These are phyloP conservation scores for Stichopus chloronotus DNA, from an alignment of 35 echinoderm and acorn worm species.

Conservation along the genomic window DNA sequence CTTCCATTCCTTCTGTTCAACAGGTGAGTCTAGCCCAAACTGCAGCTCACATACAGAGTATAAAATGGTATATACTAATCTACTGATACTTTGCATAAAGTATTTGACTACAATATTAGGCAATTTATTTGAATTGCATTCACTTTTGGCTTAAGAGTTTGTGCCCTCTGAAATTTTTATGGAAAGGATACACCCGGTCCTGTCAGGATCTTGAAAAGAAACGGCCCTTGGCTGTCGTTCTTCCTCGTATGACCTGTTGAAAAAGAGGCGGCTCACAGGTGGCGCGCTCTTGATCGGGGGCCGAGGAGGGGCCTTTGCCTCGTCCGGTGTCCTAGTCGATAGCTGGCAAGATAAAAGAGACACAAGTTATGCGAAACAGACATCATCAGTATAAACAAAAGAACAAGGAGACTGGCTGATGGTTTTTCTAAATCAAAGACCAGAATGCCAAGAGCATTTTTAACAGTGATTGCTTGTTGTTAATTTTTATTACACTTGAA, in stretches of 20 bases:
- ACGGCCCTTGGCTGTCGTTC: conserved; percentile 65
- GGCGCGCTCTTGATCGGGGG: conserved; percentile 88
- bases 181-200: conserved; percentile 72
- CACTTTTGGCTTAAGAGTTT: background rate
- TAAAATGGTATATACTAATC: too few relatives aligned
- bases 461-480: background rate
- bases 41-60: too few relatives aligned
- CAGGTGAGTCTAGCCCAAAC: too few relatives aligned
- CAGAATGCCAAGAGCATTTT: background rate
- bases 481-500: background rate
- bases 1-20: too few relatives aligned
- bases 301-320: conserved; percentile 57
- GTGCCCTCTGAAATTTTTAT: background rate
- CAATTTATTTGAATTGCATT: background rate
- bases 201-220: conserved; percentile 75
- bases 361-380: background rate
- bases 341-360: conserved; percentile 42
- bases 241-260: conserved; percentile 65
- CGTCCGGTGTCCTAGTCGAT: conserved; percentile 57
- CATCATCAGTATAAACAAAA: background rate
- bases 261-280: conserved; percentile 88
- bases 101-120: background rate
- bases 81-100: too few relatives aligned
- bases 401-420: too few relatives aligned
- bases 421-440: background rate